A percentile compares a stretch with the other conserved stretches of the same genome.
phyloP scores from a whole-genome alignment of 2,888 invertebrate species.

The Ichneumoninae sp. region DNA sequence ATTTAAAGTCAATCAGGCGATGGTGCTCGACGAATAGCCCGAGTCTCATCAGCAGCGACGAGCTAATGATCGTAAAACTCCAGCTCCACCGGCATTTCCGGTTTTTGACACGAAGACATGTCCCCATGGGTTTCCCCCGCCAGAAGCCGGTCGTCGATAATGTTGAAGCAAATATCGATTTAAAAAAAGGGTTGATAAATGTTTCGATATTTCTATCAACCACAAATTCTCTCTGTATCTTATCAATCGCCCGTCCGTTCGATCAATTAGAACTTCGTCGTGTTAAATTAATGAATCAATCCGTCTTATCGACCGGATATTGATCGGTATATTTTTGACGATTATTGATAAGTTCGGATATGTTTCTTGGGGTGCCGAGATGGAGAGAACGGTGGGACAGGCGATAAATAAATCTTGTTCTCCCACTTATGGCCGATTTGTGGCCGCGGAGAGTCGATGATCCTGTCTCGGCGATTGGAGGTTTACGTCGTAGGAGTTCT shows the following conservation, averaged over 20 bases:
- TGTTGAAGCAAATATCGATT: slow-evolving; percentile 14
- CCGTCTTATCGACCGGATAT: slow-evolving; percentile 45
- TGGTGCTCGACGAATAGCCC: not conserved
- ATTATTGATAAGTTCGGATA: slow-evolving; percentile 22
- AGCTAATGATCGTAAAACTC: slow-evolving; percentile 23
- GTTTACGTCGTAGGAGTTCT: slow-evolving; percentile 57
- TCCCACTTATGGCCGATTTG: slow-evolving; percentile 8
- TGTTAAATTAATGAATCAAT: not conserved
- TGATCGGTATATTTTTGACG: slow-evolving; percentile 34
- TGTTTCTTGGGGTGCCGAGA: not conserved
- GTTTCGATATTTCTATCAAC: not conserved
- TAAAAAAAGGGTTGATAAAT: not conserved
- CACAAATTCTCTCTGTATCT: slow-evolving; percentile 27
- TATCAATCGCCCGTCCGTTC: slow-evolving; percentile 36
- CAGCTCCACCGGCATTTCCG: not conserved
- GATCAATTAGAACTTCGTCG: not conserved
- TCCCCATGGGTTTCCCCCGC: too few relatives aligned
- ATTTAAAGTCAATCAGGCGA: not conserved
- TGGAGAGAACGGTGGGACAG: not conserved
- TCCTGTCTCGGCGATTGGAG: slow-evolving; percentile 45
- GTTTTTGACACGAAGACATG: not conserved
- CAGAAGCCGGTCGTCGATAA: not conserved
- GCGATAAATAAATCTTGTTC: slow-evolving; percentile 40
- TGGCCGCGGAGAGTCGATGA: slow-evolving; percentile 34
- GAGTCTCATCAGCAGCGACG: not conserved